phyloP scores from a whole-genome alignment of 2,797 vertebrate species.

The Rhinophrynus dorsalis region DNA sequence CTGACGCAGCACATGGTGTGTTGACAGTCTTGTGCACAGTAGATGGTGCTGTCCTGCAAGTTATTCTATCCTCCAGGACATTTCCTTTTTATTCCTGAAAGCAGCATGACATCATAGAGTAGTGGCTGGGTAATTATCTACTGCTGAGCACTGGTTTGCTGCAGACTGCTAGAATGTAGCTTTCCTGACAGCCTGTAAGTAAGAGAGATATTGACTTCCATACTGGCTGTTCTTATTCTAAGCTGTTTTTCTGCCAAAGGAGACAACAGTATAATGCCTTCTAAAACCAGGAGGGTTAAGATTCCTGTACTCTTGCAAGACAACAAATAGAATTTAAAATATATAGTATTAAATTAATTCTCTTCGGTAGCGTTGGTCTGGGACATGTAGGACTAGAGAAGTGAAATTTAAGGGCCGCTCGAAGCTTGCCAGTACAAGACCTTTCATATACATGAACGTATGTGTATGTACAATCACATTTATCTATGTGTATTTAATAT shows the following conservation, averaged over 20 bases:
- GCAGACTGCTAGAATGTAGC: conserved; percentile 19
- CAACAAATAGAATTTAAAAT: no score
- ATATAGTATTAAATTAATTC: no score
- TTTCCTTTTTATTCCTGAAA: neutral
- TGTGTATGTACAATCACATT: no score
- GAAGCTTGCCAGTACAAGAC: no score
- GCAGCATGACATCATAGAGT: conserved; percentile 37
- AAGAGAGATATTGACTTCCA: conserved; percentile 15
- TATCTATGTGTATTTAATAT: no score
- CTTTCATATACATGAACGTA: no score
- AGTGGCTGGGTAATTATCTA: conserved; percentile 34
- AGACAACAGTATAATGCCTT: neutral
- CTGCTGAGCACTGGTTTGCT: conserved; percentile 37
- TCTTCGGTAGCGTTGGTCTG: no score
- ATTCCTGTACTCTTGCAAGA: no score
- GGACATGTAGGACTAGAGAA: no score
- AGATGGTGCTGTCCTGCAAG: conserved; percentile 58
- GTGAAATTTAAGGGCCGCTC: no score
- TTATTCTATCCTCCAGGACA: neutral
- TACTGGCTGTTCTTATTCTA: neutral
- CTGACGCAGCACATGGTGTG: no score
- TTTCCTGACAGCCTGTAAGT: conserved; percentile 31
- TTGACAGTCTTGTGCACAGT: no score
- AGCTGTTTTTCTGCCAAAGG: neutral
- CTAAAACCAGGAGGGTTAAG: neutral